Base-by-base conservation (phyloP, 2,888 invertebrate genomes). In the Odontomyia ornata region DNA sequence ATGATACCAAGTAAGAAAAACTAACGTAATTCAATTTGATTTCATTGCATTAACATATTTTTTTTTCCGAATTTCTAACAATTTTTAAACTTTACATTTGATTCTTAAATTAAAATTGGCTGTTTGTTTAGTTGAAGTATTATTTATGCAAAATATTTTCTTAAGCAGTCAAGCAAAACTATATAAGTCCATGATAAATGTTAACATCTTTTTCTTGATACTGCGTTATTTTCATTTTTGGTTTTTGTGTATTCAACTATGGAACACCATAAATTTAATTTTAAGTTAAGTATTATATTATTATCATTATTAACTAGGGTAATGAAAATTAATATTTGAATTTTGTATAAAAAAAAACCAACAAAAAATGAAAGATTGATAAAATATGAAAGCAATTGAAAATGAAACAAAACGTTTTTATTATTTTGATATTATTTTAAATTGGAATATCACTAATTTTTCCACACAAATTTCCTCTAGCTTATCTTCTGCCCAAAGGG, bases 351-450 rank as follows among this genome's bases (percentile, higher is more conserved):
- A 36, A 36, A 27, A 27, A 27, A 62, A 27, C 9, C 23, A 27
- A 60, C 23, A 60, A 60, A 62, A 62, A 62, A 18, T 5, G 21
- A 62, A 62, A 27, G 11, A 57, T 21, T 62, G 25, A 27, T 23
- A 27, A 62, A 62, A 62, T 62, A 62, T 62, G 62, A 62, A 27
- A 62, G 15, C 62, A 62, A 62, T 27, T 62, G 1, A 62, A 62
- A 62, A 62, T 15, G 1, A 11, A 62, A 62, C 23, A 27, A 23
- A 62, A 23, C 9, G 62, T 15, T 25, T 62, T 62, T 62, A 27
- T 62, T 57, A 9, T 57, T 57, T 23, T 18, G 3, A n/a, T n/a
- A n/a, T n/a, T n/a, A n/a, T n/a, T n/a, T n/a, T n/a, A n/a, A n/a
- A n/a, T n/a, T n/a, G n/a, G n/a, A n/a, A n/a, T n/a, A n/a, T n/a